Base-by-base conservation (phyloP, 2,888 invertebrate species). In the Helleia helle region DNA sequence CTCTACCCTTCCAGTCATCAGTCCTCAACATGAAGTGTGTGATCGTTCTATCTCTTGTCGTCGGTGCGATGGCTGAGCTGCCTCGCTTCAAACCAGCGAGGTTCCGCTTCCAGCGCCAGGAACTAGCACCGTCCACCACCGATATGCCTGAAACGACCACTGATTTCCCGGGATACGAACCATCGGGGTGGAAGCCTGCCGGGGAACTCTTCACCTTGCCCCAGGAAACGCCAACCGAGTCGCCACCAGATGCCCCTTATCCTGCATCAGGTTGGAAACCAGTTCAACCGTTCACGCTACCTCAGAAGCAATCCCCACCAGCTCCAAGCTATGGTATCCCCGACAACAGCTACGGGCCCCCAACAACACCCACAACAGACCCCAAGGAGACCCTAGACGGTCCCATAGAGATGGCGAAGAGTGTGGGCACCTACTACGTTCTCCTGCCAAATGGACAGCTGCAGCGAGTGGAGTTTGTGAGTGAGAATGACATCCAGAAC, bases 361-460 rank as follows among this genome's bases (percentile, higher is more conserved):
- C 68, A 2, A 64, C 53, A 2, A 55, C 74, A 1, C 36, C 73
- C 0, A 64, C 69, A 0, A 77, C 79, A 3, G 77, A 76, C 31
- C 74, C 77, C 44, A 62, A 71, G 44, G 80, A 81, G 46, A 68
- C 50, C 22, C 17, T 81, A 4, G 75, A 72, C 38, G 65, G 80
- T 25, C 67, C 77, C 5, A 68, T 83, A 1, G 79, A 86, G 29
- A 71, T 80, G 0, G 70, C 71, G 48, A 73, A 72, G 53, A 89
- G 89, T 28, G 70, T 73, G 17, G 90, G 89, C 3, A 76, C 87
- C 8, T 90, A 91, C 63, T 91, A 86, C 59, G 77, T 90, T 3
- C 79, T 90, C 26, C 77, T 90, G 48, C 90, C 90, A 0, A 87
- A 86, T 48, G 90, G 90, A 3, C 76, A 87, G 45, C 66, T 90